Conservation (phyloP, 2,888 invertebrate species). For the Ommatoiulus sabulosus region DNA sequence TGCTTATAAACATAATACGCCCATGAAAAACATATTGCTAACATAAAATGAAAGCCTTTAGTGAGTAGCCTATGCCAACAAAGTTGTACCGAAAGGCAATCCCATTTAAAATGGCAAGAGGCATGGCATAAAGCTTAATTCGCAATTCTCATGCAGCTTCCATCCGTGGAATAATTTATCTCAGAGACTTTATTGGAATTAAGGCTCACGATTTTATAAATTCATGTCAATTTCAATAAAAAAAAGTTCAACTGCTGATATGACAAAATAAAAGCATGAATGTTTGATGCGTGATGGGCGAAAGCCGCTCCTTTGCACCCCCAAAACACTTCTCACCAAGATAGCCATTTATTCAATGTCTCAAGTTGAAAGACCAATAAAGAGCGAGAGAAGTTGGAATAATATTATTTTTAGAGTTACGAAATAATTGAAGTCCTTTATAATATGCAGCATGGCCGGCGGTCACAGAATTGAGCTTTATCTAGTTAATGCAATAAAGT, state of each 20-base stretch:
- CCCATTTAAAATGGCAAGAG: conserved; percentile 40
- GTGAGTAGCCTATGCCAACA: conserved; percentile 43
- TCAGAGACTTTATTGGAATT: not conserved
- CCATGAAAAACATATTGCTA: conserved; percentile 51
- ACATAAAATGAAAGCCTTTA: conserved; percentile 45
- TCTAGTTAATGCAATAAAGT: no score
- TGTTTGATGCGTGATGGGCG: not conserved
- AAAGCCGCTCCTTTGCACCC: not conserved
- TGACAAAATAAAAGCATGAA: conserved; percentile 8
- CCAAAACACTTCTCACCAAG: not conserved
- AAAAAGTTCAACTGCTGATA: conserved; percentile 25
- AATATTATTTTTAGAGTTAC: no score
- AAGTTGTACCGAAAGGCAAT: not conserved
- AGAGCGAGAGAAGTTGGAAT: no score
- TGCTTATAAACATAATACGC: conserved; percentile 45
- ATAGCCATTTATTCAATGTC: not conserved
- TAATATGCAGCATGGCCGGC: no score
- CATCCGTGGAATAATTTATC: conserved; percentile 13
- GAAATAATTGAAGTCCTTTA: no score
- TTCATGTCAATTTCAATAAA: conserved; percentile 35
- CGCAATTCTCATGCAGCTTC: conserved; percentile 23
- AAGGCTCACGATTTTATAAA: not conserved
- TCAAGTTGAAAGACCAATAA: no score
- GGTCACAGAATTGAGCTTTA: no score
- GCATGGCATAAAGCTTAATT: conserved; percentile 40